Percentiles rank a stretch among this genome's conserved stretches.
phyloP scores from a whole-genome alignment of 1,140 invertebrate genomes.

The Bombus haemorrhoidalis region DNA sequence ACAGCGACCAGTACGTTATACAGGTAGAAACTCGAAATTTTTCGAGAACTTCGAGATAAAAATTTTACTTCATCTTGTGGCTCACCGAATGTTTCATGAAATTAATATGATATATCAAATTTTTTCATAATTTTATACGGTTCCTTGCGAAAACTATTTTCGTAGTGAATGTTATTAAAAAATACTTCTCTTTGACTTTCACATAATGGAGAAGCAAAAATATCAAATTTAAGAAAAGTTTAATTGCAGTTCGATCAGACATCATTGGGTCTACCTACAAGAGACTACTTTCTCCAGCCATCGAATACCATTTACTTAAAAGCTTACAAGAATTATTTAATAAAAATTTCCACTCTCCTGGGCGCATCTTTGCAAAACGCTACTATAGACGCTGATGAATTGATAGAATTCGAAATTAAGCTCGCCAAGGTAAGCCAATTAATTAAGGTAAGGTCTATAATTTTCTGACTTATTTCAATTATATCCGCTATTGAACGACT shows the following conservation, averaged over 20 bases:
- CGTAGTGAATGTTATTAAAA: too few species aligned
- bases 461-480: background rate
- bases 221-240: background rate
- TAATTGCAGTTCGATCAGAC: constrained; percentile 90
- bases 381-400: constrained; percentile 86
- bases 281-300: constrained; percentile 92
- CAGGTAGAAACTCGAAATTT: constrained; percentile 83
- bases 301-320: constrained; percentile 87
- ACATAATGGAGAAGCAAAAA: background rate
- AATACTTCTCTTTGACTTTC: too few species aligned
- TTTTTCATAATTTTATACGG: background rate
- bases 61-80: background rate
- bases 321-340: constrained; percentile 91
- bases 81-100: background rate
- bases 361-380: constrained; percentile 86
- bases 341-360: constrained; percentile 87
- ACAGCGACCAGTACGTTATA: constrained; percentile 93
- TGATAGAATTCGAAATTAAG: constrained; percentile 92
- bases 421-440: constrained; percentile 85
- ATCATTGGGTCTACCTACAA: constrained; percentile 91
- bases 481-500: background rate
- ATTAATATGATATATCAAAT: background rate
- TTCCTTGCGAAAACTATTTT: too few species aligned
- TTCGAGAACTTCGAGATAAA: background rate
- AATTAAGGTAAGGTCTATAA: background rate